phyloP scores from a whole-genome alignment of 2,113 vertebrate genomes.

The Cavia porcellus region DNA sequence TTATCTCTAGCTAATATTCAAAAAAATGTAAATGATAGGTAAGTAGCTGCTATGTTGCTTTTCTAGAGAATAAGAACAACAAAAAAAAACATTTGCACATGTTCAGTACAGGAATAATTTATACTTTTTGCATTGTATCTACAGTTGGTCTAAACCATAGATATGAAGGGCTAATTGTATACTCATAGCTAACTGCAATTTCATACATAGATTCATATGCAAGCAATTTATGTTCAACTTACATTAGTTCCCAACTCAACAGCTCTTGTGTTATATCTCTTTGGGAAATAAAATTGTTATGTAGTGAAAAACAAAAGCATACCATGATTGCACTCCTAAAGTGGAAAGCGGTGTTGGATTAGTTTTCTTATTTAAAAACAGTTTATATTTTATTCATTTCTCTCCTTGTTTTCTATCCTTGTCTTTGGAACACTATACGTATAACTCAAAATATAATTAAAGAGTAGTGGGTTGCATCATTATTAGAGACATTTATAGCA shows the following conservation, averaged over 20 bases:
- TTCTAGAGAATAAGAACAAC: not conserved
- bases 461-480: not conserved
- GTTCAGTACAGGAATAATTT: not conserved
- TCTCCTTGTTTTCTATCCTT: constrained; percentile 70
- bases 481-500: constrained; percentile 48
- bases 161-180: not conserved
- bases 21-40: not conserved
- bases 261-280: constrained; percentile 37
- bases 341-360: not conserved
- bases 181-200: not conserved
- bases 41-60: not conserved
- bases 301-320: constrained; percentile 48
- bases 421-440: constrained; percentile 54
- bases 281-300: constrained; percentile 74
- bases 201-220: not conserved
- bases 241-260: not conserved
- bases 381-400: constrained; percentile 64
- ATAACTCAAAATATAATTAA: constrained; percentile 54
- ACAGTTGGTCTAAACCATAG: not conserved
- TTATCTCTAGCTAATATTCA: not conserved
- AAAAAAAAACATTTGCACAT: not conserved
- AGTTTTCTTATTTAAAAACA: constrained; percentile 71
- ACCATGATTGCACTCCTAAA: constrained; percentile 45
- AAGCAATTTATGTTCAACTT: constrained; percentile 11
- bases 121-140: not conserved